Evolutionary conservation across 2,113 vertebrate species (phyloP), one percentile per base, ranked within the genome.

Genomic region (Pelecanus crispus): DNA sequence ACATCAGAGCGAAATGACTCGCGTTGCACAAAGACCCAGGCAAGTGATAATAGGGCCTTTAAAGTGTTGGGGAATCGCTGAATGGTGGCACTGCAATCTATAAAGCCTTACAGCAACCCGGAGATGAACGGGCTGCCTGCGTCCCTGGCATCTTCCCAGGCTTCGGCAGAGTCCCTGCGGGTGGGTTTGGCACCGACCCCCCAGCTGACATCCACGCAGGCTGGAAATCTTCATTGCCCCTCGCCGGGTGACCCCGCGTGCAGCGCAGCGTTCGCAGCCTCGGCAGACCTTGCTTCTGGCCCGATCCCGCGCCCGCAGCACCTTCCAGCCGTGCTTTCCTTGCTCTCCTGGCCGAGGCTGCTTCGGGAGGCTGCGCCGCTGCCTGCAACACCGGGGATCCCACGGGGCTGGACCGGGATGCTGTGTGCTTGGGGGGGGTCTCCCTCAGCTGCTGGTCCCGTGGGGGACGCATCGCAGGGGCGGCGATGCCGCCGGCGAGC

Each of bases 361-460:
- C 5, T n/a, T 58, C 4, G 4, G 56, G 7, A 6, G 28, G 40
- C 55, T 28, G 55, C 4, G 1, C 10, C 9, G 72, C 58, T 45
- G 32, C 63, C 40, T 11, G 49, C 0, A 3, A 10, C 2, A 1
- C 61, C 3, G 5, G 31, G 38, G 16, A 7, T 32, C 11, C 61
- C 2, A 1, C 2, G 2, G 44, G 42, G 49, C 49, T 17, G 47
- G 44, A 17, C 2, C 0, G 20, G 55, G 77, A 9, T 34, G 31
- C 62, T 0, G 1, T 4, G n/a, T 73, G 22, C 13, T 15, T 10
- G 26, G 20, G 17, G 21, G 42, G 29, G 24, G 36, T 9, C 18
- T 18, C 19, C 38, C 11, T 13, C 53, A 44, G 32, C 36, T 7
- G 42, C 26, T 1, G 0, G 34, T 36, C 26, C 34, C 1, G 0